These are phyloP conservation scores for Passer domesticus DNA, from an alignment of 2,113 vertebrate genomes.

Conservation along the genomic window DNA sequence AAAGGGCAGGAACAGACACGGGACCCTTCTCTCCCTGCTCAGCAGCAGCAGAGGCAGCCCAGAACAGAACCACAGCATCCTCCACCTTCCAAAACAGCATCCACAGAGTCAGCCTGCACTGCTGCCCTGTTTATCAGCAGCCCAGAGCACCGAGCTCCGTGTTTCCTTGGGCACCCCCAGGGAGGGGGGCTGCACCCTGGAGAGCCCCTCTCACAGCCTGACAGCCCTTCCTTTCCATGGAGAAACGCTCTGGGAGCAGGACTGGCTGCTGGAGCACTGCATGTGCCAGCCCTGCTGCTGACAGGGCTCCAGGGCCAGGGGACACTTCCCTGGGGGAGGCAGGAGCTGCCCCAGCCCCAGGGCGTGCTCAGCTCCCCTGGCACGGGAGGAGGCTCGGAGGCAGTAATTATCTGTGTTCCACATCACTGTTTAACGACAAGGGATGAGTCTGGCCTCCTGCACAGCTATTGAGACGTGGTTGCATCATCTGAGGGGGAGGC, in stretches of 20 bases:
- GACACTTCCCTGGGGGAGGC: not conserved
- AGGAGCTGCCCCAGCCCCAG: not conserved
- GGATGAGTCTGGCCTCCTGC: not conserved
- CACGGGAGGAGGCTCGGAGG: not conserved
- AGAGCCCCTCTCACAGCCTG: not conserved
- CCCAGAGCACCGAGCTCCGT: too few relatives aligned
- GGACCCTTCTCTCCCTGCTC: too few relatives aligned
- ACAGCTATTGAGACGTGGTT: accelerated
- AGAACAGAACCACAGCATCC: not conserved
- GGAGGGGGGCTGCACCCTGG: not conserved
- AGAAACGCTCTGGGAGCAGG: not conserved
- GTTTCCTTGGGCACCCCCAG: not conserved
- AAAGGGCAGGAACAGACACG: not conserved
- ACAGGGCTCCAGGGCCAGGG: accelerated
- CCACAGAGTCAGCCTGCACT: not conserved
- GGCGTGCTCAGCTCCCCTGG: not conserved
- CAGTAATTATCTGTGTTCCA: not conserved
- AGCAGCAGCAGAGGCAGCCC: not conserved
- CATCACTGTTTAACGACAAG: accelerated
- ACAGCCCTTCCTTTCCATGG: not conserved
- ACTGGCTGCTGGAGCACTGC: not conserved
- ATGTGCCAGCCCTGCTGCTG: accelerated
- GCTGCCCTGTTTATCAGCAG: not conserved
- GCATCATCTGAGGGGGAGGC: not conserved
- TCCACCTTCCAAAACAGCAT: not conserved